A percentile compares a stretch with the other conserved stretches of the same genome.
Evolutionary conservation across 2,113 vertebrate genomes (phyloP).

Genomic region (Menidia beryllina): DNA sequence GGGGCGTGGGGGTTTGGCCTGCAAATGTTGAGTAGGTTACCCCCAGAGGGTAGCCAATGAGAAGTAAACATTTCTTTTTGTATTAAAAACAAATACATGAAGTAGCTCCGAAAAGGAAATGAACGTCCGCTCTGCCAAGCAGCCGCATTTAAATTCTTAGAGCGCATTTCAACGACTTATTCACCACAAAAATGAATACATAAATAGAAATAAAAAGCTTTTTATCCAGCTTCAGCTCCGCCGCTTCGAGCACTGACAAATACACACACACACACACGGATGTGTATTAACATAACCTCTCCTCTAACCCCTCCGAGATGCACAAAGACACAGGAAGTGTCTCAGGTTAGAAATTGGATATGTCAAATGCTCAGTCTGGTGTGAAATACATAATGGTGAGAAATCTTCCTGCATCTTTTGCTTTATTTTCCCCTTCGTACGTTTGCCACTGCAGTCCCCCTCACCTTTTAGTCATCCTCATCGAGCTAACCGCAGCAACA

Average conservation of each 20-base stretch:
- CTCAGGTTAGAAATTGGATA: slow-evolving; percentile 60
- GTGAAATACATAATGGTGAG: slow-evolving; percentile 57
- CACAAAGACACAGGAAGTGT: slow-evolving; percentile 52
- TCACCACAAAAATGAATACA: slow-evolving; percentile 5
- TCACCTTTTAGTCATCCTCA: slow-evolving; percentile 1
- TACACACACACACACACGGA: slow-evolving; percentile 21
- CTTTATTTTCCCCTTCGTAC: slow-evolving; percentile 14
- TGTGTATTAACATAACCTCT: slow-evolving; percentile 39
- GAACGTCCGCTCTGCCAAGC: slow-evolving; percentile 27
- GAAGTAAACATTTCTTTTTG: slow-evolving; percentile 44
- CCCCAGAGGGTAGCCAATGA: slow-evolving; percentile 46
- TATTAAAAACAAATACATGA: slow-evolving; percentile 8
- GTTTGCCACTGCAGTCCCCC: slow-evolving; percentile 3
- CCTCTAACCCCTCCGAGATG: slow-evolving; percentile 42
- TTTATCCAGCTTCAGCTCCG: slow-evolving; percentile 14
- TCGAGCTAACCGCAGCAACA: slow-evolving; percentile 11
- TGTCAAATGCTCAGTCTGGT: slow-evolving; percentile 56
- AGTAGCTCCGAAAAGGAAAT: slow-evolving; percentile 30
- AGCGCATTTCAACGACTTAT: slow-evolving; percentile 48
- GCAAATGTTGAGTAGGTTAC: slow-evolving; percentile 15
- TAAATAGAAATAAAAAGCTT: not conserved
- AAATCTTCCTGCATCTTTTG: slow-evolving; percentile 24
- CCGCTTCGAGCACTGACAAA: slow-evolving; percentile 11
- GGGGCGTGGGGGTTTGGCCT: slow-evolving; percentile 2
- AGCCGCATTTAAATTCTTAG: slow-evolving; percentile 36